A percentile compares a stretch with the other conserved stretches of the same genome.
Conservation (phyloP, 2,113 vertebrate genomes). For the Leucopsar rothschildi region DNA sequence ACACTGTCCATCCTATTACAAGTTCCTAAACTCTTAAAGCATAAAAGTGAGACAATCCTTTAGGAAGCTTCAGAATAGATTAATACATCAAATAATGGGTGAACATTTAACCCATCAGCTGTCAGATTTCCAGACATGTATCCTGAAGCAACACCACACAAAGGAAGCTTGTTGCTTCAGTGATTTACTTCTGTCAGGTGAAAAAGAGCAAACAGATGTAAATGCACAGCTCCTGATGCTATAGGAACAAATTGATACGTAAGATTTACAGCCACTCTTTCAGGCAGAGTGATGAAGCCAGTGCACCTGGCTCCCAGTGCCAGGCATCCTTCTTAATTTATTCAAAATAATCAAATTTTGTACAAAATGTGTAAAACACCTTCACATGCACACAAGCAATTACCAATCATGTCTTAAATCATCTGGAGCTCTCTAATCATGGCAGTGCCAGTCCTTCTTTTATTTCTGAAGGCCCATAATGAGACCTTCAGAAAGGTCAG, state of each 20-base stretch:
- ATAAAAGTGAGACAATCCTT: background rate
- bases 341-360: background rate
- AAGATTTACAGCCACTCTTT: background rate
- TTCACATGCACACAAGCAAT: background rate
- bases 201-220: background rate
- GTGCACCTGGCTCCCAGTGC: background rate
- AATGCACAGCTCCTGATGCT: background rate
- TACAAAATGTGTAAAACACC: background rate
- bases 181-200: background rate
- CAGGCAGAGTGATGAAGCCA: background rate
- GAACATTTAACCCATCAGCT: background rate
- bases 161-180: background rate
- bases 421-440: background rate
- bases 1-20: background rate
- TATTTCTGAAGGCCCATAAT: background rate
- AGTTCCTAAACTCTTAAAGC: background rate
- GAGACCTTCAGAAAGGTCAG: background rate
- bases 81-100: background rate
- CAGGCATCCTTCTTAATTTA: background rate
- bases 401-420: background rate
- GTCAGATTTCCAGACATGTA: background rate
- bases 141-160: background rate
- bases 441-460: background rate
- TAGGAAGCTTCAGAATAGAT: background rate
- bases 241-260: fast-evolving